Base-by-base conservation (phyloP, 2,888 invertebrate genomes). In the Cylindroiulus punctatus region DNA sequence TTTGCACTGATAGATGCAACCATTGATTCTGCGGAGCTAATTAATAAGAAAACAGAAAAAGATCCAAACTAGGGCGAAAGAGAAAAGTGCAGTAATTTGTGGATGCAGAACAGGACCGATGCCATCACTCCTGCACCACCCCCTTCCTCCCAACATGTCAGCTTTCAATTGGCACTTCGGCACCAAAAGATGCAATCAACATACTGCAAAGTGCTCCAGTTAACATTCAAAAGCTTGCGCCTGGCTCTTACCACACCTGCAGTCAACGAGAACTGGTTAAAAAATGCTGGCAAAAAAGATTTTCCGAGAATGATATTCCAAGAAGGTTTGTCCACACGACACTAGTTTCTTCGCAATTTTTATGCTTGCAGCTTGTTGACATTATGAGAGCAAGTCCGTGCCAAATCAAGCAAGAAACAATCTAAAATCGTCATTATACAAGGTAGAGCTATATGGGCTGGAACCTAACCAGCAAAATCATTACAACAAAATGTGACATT, bases 81-180 rank as follows among this genome's bases (percentile, higher is more conserved):
- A 65, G n/a, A 26, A 65, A 65, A 65, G 65, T 65, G 65, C 5
- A 65, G 65, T 65, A 65, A 26, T 26, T 65, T 65, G 65, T 65
- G 65, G 65, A 26, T 65, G 65, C 26, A 12, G 65, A 26, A n/a
- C 2, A 7, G 3, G 3, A 36, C 36, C 7, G 36, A 36, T 4
- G 36, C 7, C 36, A 7, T 26, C n/a, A n/a, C n/a, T n/a, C n/a
- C n/a, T 52, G 65, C 65, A 65, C 0, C 65, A n/a, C 26, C 65
- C 26, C 65, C 26, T 12, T n/a, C 26, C 65, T 12, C 26, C 65
- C 65, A 26, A 65, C 26, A 65, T 65, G 65, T 65, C 65, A 65
- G 26, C 65, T 65, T 26, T 65, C 65, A 65, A 65, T 65, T 65
- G 65, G 65, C 65, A 65, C 65, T 65, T 65, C 26, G 65, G 65